A percentile compares a stretch with the other conserved stretches of the same genome.
Evolutionary conservation across 2,888 invertebrate genomes (phyloP).

Genomic region (Ctena decussata): DNA sequence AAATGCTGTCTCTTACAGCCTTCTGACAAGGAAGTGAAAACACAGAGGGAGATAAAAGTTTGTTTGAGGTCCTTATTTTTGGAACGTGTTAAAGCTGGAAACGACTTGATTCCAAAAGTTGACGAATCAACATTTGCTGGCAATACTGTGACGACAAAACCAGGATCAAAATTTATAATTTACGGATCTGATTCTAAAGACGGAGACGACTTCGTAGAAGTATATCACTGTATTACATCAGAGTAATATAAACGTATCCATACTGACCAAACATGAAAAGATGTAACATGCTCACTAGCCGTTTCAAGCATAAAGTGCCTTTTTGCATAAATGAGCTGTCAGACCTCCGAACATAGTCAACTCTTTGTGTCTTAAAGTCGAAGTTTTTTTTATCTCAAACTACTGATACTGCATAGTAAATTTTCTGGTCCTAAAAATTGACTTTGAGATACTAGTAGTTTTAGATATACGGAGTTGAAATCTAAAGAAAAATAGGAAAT

Average conservation of each 20-base stretch:
- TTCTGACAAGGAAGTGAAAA: slow-evolving; percentile 19
- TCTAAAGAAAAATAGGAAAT: no score
- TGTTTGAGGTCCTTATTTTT: slow-evolving; percentile 39
- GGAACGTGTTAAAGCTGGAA: slow-evolving; percentile 15
- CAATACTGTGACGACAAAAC: slow-evolving; percentile 24
- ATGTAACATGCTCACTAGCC: no score
- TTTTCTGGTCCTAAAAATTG: no score
- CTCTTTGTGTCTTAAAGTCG: no score
- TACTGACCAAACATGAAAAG: no score
- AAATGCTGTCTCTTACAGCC: slow-evolving; percentile 57
- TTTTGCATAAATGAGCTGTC: no score
- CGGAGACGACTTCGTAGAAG: slow-evolving; percentile 29
- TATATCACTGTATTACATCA: slow-evolving; percentile 12
- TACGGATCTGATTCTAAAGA: slow-evolving; percentile 36
- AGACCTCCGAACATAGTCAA: no score
- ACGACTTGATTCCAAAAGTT: slow-evolving; percentile 12
- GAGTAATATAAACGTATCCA: not conserved
- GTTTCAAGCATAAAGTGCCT: no score
- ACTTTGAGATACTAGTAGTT: no score
- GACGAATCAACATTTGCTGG: slow-evolving; percentile 53
- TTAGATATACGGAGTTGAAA: no score
- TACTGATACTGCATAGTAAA: no score
- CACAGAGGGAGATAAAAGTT: slow-evolving; percentile 36
- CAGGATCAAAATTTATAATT: slow-evolving; percentile 22
- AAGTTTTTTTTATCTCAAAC: no score